Base-by-base conservation (phyloP, 2,888 invertebrate genomes). In the Yponomeuta malinellus region DNA sequence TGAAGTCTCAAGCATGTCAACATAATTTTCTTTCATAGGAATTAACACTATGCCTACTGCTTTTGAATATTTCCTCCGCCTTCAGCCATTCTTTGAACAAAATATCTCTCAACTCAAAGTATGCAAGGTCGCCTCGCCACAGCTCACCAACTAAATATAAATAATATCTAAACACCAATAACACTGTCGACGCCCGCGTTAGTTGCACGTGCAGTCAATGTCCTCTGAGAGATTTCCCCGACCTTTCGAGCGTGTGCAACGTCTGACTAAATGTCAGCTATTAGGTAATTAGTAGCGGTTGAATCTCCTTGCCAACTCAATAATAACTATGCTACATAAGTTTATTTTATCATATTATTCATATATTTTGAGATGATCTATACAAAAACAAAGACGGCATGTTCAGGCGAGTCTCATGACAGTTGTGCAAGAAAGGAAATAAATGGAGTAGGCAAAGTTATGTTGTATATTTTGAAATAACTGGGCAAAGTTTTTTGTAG, bases 181-280 rank as follows among this genome's bases (percentile, higher is more conserved):
- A 59, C 12, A 15, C 15, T 4, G 12, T 5, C 15, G 52, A 12
- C 12, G 52, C 5, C 15, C 52, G 15, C 52, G 52, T 15, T 59
- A 59, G 12, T 59, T 59, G 52, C 52, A 52, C 52, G 52, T 65
- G 65, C 65, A 65, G 52, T 59, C 52, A 59, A 59, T 59, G 29
- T 65, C 65, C 31, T 65, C 65, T 59, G 5, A 65, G 65, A 65
- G 65, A 65, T 65, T 33, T 65, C 65, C 48, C 43, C 77, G 82
- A 86, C 86, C 86, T 86, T 84, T 85, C 76, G 52, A 75, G 77
- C 78, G 71, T 68, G 73, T 67, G 78, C 78, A 78, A 84, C 78
- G 84, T 85, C 78, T 78, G 77, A 76, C 78, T 75, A 88, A 89
- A 88, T 88, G 86, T 81, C 86, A 88, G 75, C 23, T 33, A 43